Evolutionary conservation across 2,113 vertebrate species (phyloP), one percentile per base, ranked within the genome.

Genomic region (Poeciliopsis prolifica): DNA sequence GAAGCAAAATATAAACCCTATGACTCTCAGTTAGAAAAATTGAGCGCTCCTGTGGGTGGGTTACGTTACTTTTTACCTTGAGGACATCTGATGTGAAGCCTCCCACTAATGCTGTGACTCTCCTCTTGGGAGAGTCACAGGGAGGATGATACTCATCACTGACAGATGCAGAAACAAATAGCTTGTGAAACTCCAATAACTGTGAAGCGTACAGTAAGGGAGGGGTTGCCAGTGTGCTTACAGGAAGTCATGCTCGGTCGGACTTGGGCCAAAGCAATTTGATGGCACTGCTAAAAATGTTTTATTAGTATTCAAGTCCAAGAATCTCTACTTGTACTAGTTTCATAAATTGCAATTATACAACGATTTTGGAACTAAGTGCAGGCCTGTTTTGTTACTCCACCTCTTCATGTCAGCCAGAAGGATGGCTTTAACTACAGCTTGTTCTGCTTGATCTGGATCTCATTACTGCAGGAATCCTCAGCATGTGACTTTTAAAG

Each of bases 401-500:
- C 67, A 77, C 42, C 80, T 76, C 74, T 74, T 85, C 70, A 80
- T 83, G 74, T 79, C 65, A 88, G 79, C 61, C 83, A 88, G 83
- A 86, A 61, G 68, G 70, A 86, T 54, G 30, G 51, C 64, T 70
- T 64, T 65, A 74, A 87, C 86, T 87, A 8, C 68, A 85, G 79
- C 60, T 71, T 72, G 54, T 66, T 81, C 73, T 81, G 77, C 80
- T 85, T 83, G 81, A 86, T 89, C 89, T 91, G 90, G 88, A 89
- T 88, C 77, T 88, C 83, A 89, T 91, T 89, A 91, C 28, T 10
- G 72, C 63, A 85, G 80, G 90, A 92, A 89, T 91, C 81, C 88
- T 84, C 77, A 88, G 81, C 85, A 89, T 91, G 82, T 75, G 69
- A 78, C 72, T 90, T 84, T 84, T 82, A 86, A 90, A 87, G 51